Conservation (phyloP, 2,797 vertebrate species). For the Brachymystax lenok region DNA sequence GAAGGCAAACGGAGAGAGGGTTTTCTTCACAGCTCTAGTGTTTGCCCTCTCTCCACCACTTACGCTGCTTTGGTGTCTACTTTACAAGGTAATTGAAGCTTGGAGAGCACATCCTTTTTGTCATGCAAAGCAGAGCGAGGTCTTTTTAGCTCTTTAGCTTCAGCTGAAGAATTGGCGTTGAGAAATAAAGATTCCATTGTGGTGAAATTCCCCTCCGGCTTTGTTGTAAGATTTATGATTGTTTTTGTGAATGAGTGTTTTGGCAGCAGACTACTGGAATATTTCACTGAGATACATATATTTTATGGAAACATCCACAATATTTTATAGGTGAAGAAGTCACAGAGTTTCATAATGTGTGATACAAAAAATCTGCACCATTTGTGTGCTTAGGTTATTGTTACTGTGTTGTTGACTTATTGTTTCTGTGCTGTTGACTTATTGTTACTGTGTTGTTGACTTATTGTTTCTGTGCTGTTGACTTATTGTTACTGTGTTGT, state of each 20-base stretch:
- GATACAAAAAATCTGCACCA: not conserved
- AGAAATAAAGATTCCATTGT: slow-evolving; percentile 72
- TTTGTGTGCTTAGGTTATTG: not conserved
- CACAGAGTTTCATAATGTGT: not conserved
- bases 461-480: no score
- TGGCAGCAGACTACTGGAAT: slow-evolving; percentile 59
- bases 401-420: no score
- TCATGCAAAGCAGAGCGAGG: slow-evolving; percentile 34
- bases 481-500: no score
- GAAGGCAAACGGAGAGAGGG: slow-evolving; percentile 33
- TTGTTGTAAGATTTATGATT: slow-evolving; percentile 71
- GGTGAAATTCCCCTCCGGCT: slow-evolving; percentile 50
- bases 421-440: no score
- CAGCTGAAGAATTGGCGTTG: slow-evolving; percentile 50
- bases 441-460: no score
- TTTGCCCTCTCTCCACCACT: slow-evolving; percentile 47
- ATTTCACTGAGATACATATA: slow-evolving; percentile 58
- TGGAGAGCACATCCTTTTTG: slow-evolving; percentile 48
- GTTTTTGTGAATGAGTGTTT: slow-evolving; percentile 69
- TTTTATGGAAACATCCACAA: slow-evolving; percentile 17
- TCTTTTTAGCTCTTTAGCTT: slow-evolving; percentile 32
- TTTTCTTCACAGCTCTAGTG: slow-evolving; percentile 44
- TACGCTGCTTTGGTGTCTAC: slow-evolving; percentile 19
- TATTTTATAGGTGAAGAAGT: not conserved
- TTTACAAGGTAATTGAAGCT: slow-evolving; percentile 47